Conservation (phyloP, 53 echinoderm and acorn worm genomes). For the Hippasteria phrygiana region DNA sequence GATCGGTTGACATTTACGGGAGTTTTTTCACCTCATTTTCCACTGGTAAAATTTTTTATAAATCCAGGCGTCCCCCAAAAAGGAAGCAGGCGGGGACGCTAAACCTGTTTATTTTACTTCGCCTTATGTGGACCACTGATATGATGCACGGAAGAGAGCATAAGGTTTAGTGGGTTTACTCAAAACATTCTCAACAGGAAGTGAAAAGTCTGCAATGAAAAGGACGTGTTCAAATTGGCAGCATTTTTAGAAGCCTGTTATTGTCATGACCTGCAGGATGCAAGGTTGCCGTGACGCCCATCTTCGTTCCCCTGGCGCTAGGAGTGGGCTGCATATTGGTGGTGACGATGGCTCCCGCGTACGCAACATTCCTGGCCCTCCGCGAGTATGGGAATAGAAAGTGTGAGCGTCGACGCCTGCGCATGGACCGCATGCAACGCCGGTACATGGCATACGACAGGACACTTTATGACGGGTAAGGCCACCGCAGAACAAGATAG, state of each 20-base stretch:
- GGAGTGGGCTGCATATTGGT: conserved; percentile 63
- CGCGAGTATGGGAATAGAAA: not conserved
- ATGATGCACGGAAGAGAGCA: too few species aligned
- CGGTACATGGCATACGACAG: not conserved
- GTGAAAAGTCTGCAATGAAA: not conserved
- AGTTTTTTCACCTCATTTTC: too few species aligned
- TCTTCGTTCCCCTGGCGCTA: conserved; percentile 41
- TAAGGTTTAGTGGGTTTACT: too few species aligned
- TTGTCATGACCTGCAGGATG: conserved; percentile 24
- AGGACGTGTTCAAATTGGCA: not conserved
- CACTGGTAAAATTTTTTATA: too few species aligned
- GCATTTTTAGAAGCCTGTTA: not conserved
- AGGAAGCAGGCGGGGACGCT: too few species aligned
- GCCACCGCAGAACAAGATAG: not conserved
- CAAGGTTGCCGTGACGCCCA: conserved; percentile 53
- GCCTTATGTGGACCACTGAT: too few species aligned
- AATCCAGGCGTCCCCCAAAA: too few species aligned
- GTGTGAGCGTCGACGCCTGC: not conserved
- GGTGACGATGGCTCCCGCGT: conserved; percentile 3
- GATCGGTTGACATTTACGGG: too few species aligned
- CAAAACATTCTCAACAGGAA: not conserved
- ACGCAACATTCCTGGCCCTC: not conserved
- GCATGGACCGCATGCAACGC: not conserved
- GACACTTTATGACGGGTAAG: conserved; percentile 14
- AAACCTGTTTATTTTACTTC: too few species aligned